Conservation (phyloP, 2,797 vertebrate genomes). For the Somateria mollissima region DNA sequence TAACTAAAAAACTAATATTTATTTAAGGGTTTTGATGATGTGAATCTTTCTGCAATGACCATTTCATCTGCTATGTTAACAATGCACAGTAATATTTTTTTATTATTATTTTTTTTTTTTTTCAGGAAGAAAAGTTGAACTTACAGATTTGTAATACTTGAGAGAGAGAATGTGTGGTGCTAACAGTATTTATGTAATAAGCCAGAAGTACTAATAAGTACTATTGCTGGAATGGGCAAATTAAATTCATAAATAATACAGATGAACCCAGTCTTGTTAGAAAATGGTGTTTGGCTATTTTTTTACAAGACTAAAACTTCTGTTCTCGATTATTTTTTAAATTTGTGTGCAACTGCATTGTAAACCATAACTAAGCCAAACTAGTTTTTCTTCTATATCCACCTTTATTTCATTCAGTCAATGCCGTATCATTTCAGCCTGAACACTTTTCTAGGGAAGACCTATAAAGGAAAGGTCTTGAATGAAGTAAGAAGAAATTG, state of each 20-base stretch:
- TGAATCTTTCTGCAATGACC: conserved; percentile 20
- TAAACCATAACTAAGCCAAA: not conserved
- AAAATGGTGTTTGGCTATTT: not conserved
- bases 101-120: no score
- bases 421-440: not conserved
- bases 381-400: not conserved
- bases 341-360: not conserved
- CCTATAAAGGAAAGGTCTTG: not conserved
- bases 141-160: not conserved
- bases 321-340: not conserved
- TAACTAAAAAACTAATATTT: conserved; percentile 42
- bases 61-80: conserved; percentile 42
- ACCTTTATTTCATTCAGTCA: not conserved
- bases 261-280: not conserved
- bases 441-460: not conserved
- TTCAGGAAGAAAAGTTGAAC: not conserved
- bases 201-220: not conserved
- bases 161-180: not conserved
- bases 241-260: not conserved
- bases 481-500: not conserved
- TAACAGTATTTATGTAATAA: not conserved
- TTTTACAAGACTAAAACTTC: not conserved
- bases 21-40: conserved; percentile 14
- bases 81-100: not conserved
- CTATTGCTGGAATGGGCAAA: not conserved